Evolutionary conservation across 2,888 invertebrate species (phyloP).

Genomic region (Azorinus chamasolen): DNA sequence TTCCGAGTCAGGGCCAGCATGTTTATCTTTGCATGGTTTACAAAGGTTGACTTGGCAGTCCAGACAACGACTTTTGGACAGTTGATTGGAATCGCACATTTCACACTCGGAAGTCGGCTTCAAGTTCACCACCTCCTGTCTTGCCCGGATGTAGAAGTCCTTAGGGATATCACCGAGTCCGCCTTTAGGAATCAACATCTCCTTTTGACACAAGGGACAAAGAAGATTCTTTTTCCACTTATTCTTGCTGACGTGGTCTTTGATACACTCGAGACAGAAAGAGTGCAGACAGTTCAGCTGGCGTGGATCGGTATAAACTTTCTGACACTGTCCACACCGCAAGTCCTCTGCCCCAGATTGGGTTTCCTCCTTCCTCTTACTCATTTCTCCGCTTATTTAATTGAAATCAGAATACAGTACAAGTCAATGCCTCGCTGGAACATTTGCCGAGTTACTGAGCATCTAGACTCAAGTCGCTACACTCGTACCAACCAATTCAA

Average conservation of each 20-base stretch:
- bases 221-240: constrained; percentile 64
- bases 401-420: no score
- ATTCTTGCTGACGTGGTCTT: constrained; percentile 61
- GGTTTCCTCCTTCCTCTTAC: constrained; percentile 15
- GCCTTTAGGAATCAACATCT: constrained; percentile 66
- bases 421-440: no score
- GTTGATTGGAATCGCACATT: constrained; percentile 48
- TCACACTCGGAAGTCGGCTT: constrained; percentile 64
- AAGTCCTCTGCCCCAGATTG: constrained; percentile 38
- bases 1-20: constrained; percentile 52
- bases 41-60: constrained; percentile 69
- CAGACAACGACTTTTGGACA: constrained; percentile 64
- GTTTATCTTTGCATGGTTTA: constrained; percentile 55
- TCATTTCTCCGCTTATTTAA: no score
- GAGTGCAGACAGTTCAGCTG: constrained; percentile 67
- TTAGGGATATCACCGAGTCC: constrained; percentile 57
- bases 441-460: no score
- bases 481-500: no score
- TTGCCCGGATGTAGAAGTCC: constrained; percentile 68
- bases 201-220: constrained; percentile 67
- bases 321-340: constrained; percentile 61
- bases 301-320: constrained; percentile 66
- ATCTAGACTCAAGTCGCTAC: no score
- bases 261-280: constrained; percentile 67
- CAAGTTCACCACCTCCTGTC: constrained; percentile 61